Evolutionary conservation across 2,113 vertebrate species (phyloP).

Genomic region (Nycticryphes semicollaris): DNA sequence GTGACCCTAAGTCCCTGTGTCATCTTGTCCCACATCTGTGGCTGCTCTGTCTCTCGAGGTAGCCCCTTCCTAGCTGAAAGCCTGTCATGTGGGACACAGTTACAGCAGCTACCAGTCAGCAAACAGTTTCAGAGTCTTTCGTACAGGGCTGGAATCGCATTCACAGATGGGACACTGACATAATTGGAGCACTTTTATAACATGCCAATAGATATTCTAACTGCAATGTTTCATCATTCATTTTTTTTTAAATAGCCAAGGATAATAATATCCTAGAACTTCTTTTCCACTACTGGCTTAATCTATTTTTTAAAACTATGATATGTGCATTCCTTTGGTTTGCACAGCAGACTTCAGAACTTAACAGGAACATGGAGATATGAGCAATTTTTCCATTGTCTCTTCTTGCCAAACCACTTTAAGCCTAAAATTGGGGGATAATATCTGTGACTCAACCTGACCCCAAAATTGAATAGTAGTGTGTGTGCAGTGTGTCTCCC

Average conservation of each 20-base stretch:
- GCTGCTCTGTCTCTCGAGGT: background rate
- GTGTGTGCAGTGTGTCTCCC: background rate
- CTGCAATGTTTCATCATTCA: constrained; percentile 63
- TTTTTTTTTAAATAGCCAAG: constrained; percentile 38
- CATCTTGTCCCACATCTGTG: background rate
- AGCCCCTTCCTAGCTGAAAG: background rate
- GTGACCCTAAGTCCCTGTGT: background rate
- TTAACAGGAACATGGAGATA: constrained; percentile 58
- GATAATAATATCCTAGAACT: constrained; percentile 70
- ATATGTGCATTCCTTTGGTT: constrained; percentile 74
- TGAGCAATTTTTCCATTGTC: constrained; percentile 65
- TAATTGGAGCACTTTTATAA: constrained; percentile 23
- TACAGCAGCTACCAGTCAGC: background rate
- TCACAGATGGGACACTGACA: constrained; percentile 42
- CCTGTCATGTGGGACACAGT: background rate
- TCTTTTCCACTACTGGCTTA: constrained; percentile 66
- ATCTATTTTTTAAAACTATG: constrained; percentile 60
- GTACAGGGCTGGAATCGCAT: constrained; percentile 9
- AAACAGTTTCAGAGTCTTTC: background rate
- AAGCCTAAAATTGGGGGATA: constrained; percentile 65
- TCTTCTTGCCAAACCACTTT: constrained; percentile 66
- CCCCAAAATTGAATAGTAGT: constrained; percentile 45
- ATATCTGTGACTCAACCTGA: constrained; percentile 63
- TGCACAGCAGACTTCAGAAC: constrained; percentile 62
- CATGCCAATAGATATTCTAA: constrained; percentile 38